phyloP scores from a whole-genome alignment of 2,113 vertebrate species.

The Donacobius atricapilla region DNA sequence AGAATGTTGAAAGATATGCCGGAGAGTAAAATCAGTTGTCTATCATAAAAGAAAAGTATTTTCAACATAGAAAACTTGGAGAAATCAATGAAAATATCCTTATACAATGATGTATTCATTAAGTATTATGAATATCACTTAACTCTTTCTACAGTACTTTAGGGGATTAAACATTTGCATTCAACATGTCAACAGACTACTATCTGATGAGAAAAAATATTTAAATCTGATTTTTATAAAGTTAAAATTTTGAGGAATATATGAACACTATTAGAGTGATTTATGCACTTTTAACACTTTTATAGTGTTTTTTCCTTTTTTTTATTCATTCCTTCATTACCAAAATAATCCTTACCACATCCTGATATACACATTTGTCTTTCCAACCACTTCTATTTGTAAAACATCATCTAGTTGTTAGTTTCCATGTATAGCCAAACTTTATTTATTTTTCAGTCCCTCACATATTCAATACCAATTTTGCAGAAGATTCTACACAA shows the following conservation, averaged over 20 bases:
- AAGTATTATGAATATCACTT: not conserved
- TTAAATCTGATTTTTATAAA: not conserved
- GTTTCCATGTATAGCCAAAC: not conserved
- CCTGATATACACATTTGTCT: not conserved
- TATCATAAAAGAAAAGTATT: not conserved
- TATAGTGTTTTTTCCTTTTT: not conserved
- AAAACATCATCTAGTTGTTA: not conserved
- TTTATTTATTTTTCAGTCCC: not conserved
- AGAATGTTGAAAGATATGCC: not conserved
- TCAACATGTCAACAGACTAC: not conserved
- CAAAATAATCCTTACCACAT: not conserved
- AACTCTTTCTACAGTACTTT: not conserved
- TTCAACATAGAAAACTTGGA: not conserved
- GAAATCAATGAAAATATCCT: not conserved
- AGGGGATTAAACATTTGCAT: not conserved
- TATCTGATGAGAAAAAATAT: not conserved
- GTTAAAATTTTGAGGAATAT: not conserved
- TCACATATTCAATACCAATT: not conserved
- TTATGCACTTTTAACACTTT: not conserved
- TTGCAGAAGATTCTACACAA: not conserved
- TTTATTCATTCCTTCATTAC: not conserved
- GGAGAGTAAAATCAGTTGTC: not conserved
- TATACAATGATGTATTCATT: not conserved
- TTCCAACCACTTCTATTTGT: not conserved
- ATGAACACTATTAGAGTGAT: not conserved